Conservation (phyloP, 2,888 invertebrate genomes). For the Phania funesta region DNA sequence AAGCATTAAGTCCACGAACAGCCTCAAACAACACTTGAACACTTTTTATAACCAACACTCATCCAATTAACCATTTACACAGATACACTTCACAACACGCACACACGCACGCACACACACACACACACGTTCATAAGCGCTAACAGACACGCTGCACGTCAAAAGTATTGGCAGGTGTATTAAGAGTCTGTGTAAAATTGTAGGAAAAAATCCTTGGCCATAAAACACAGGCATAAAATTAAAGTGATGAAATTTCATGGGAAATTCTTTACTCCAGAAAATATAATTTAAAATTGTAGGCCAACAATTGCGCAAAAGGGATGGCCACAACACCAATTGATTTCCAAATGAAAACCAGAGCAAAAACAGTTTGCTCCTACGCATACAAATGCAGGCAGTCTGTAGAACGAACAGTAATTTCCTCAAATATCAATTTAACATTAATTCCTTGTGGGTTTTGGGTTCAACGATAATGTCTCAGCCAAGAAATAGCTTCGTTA, state of each 20-base stretch:
- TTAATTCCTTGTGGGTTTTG: constrained; percentile 47
- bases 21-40: constrained; percentile 3
- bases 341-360: not conserved
- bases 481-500: constrained; percentile 11
- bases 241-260: constrained; percentile 24
- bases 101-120: no score
- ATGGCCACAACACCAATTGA: constrained; percentile 22
- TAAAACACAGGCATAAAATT: constrained; percentile 18
- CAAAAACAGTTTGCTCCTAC: not conserved
- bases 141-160: not conserved
- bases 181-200: not conserved
- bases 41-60: constrained; percentile 3
- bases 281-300: constrained; percentile 6
- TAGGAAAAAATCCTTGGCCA: not conserved
- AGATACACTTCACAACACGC: not conserved
- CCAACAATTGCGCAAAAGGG: constrained; percentile 8
- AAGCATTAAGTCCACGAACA: constrained; percentile 7
- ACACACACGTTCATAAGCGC: not conserved
- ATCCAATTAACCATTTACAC: not conserved
- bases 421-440: constrained; percentile 70
- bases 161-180: constrained; percentile 29
- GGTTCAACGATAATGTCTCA: constrained; percentile 5
- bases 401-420: constrained; percentile 62
- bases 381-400: not conserved
- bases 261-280: not conserved